A percentile compares a stretch with the other conserved stretches of the same genome.
phyloP scores from a whole-genome alignment of 2,113 vertebrate species.

The Eurystomus gularis region DNA sequence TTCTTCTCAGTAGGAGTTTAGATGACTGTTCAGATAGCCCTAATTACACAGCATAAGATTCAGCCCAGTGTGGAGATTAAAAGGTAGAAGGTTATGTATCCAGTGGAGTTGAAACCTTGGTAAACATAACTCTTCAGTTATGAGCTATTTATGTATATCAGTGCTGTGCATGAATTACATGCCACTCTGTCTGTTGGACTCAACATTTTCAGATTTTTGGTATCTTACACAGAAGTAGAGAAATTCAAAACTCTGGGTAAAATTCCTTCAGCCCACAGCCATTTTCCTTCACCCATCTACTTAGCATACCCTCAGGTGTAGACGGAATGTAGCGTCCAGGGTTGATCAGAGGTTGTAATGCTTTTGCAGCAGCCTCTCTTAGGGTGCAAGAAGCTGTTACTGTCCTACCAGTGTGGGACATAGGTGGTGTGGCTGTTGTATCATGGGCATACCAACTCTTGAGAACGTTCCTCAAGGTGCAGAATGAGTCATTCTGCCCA shows the following conservation, averaged over 20 bases:
- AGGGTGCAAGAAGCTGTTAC: neutral
- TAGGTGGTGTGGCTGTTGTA: neutral
- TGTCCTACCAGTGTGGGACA: neutral
- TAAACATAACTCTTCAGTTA: neutral
- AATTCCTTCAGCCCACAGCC: neutral
- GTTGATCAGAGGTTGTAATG: neutral
- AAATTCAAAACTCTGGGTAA: neutral
- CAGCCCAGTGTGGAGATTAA: neutral
- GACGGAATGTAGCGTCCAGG: neutral
- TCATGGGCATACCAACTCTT: neutral
- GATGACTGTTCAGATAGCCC: constrained; percentile 54
- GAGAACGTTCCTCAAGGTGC: neutral
- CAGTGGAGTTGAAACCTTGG: neutral
- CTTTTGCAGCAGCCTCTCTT: neutral
- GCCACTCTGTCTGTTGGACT: neutral
- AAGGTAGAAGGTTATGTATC: neutral
- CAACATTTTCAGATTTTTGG: neutral
- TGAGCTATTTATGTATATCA: neutral
- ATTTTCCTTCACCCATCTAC: neutral
- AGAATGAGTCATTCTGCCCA: neutral
- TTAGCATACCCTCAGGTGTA: neutral
- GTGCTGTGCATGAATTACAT: neutral
- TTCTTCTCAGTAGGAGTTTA: constrained; percentile 38
- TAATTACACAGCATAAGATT: neutral
- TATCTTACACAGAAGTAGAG: neutral